A percentile compares a stretch with the other conserved stretches of the same genome.
These are phyloP conservation scores for Lysandra coridon DNA, from an alignment of 2,888 invertebrate genomes.

Conservation along the genomic window DNA sequence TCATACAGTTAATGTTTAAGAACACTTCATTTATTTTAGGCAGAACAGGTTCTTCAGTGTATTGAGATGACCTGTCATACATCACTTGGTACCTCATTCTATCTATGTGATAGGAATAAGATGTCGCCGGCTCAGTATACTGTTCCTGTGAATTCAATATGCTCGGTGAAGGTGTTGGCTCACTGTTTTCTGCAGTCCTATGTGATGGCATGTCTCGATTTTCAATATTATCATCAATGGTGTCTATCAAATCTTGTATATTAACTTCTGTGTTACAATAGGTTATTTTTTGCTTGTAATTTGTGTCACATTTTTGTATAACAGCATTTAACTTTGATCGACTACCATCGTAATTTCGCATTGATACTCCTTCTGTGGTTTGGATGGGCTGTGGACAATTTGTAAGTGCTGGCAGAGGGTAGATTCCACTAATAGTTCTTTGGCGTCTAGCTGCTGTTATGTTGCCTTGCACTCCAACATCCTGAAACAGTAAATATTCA, in stretches of 20 bases:
- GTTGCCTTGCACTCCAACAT: conserved; percentile 25
- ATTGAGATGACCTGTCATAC: conserved; percentile 37
- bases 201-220: conserved; percentile 34
- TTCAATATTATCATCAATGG: conserved; percentile 39
- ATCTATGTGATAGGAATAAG: conserved; percentile 53
- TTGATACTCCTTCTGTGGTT: conserved; percentile 46
- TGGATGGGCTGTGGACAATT: conserved; percentile 39
- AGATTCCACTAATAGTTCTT: conserved; percentile 58
- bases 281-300: conserved; percentile 31
- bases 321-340: conserved; percentile 57
- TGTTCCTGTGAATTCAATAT: background rate
- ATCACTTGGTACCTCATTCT: conserved; percentile 54
- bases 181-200: conserved; percentile 2
- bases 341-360: conserved; percentile 54
- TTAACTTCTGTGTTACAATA: conserved; percentile 42
- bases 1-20: conserved; percentile 48
- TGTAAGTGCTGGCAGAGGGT: conserved; percentile 47
- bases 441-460: conserved; percentile 44
- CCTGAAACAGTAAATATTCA: conserved; percentile 31
- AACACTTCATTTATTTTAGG: conserved; percentile 60
- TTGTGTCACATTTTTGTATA: conserved; percentile 48
- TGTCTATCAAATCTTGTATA: conserved; percentile 49
- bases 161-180: background rate
- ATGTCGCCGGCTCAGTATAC: background rate
- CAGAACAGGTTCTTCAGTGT: conserved; percentile 40